phyloP scores from a whole-genome alignment of 2,113 vertebrate species.

The Ageneiosus marmoratus region DNA sequence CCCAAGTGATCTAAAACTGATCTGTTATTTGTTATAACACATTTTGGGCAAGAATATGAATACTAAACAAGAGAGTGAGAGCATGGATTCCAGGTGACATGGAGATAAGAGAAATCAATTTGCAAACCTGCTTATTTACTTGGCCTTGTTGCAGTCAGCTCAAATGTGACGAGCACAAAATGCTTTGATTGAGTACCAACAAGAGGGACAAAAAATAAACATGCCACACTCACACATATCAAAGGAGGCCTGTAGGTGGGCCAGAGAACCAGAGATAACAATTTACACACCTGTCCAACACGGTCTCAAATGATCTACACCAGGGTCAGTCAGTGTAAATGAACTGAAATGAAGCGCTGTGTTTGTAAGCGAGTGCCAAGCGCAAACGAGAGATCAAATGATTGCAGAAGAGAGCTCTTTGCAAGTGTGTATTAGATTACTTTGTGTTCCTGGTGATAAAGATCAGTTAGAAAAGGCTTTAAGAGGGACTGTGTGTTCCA shows the following conservation, averaged over 20 bases:
- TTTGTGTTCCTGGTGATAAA: slow-evolving; percentile 39
- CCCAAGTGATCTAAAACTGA: background rate
- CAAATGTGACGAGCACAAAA: slow-evolving; percentile 36
- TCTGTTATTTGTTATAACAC: background rate
- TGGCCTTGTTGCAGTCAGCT: slow-evolving; percentile 26
- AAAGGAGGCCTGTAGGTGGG: slow-evolving; percentile 41
- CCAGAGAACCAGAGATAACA: slow-evolving; percentile 39
- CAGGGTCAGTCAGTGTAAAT: slow-evolving; percentile 26
- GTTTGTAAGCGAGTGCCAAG: slow-evolving; percentile 15
- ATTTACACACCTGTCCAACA: slow-evolving; percentile 44
- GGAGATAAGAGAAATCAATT: slow-evolving; percentile 1
- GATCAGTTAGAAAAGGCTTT: slow-evolving; percentile 36
- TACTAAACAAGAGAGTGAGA: background rate
- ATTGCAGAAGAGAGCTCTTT: slow-evolving; percentile 23
- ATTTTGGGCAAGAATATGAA: background rate
- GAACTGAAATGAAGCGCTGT: slow-evolving; percentile 36
- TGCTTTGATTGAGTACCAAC: slow-evolving; percentile 41
- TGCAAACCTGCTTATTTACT: slow-evolving; percentile 29
- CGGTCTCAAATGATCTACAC: slow-evolving; percentile 48
- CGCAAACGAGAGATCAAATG: slow-evolving; percentile 16
- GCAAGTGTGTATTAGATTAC: slow-evolving; percentile 33
- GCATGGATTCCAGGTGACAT: background rate
- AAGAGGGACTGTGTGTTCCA: slow-evolving; percentile 24
- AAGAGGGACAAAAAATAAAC: slow-evolving; percentile 29
- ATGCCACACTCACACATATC: slow-evolving; percentile 30